Percentiles rank a stretch among this genome's conserved stretches.
Conservation (phyloP, 2,888 invertebrate genomes). For the Brassicogethes aeneus region DNA sequence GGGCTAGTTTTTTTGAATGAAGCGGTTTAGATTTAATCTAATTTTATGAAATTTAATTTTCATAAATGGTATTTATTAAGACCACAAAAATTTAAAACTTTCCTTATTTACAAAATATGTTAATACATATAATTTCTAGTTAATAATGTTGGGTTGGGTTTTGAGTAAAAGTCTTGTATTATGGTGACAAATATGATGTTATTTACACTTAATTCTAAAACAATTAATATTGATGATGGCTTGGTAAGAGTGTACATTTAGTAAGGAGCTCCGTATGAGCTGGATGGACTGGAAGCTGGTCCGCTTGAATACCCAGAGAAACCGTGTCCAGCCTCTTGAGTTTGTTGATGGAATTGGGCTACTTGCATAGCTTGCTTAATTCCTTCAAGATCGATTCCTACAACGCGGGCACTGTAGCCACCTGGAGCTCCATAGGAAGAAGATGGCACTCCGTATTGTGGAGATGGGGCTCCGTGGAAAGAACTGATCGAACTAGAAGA, state of each 20-base stretch:
- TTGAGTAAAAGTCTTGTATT: slow-evolving; percentile 12
- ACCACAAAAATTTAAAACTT: too few relatives aligned
- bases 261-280: slow-evolving; percentile 59
- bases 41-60: too few relatives aligned
- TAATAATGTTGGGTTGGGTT: too few relatives aligned
- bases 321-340: slow-evolving; percentile 43
- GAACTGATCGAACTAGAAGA: slow-evolving; percentile 45
- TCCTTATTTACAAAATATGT: too few relatives aligned
- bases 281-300: slow-evolving; percentile 43
- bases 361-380: slow-evolving; percentile 83
- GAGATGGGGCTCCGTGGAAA: slow-evolving; percentile 49
- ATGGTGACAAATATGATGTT: slow-evolving; percentile 42
- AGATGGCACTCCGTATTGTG: slow-evolving; percentile 60
- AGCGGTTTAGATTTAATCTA: too few relatives aligned
- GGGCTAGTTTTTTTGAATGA: too few relatives aligned
- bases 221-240: slow-evolving; percentile 12
- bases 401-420: slow-evolving; percentile 54
- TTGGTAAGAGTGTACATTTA: slow-evolving; percentile 27
- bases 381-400: slow-evolving; percentile 77
- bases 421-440: slow-evolving; percentile 58
- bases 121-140: too few relatives aligned
- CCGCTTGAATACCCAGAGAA: slow-evolving; percentile 39
- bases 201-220: slow-evolving; percentile 20
- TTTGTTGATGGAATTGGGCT: slow-evolving; percentile 70
- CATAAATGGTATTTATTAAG: too few relatives aligned